Percentiles rank a stretch among this genome's conserved stretches.
phyloP scores from a whole-genome alignment of 2,888 invertebrate genomes.

The Macrophya alboannulata region DNA sequence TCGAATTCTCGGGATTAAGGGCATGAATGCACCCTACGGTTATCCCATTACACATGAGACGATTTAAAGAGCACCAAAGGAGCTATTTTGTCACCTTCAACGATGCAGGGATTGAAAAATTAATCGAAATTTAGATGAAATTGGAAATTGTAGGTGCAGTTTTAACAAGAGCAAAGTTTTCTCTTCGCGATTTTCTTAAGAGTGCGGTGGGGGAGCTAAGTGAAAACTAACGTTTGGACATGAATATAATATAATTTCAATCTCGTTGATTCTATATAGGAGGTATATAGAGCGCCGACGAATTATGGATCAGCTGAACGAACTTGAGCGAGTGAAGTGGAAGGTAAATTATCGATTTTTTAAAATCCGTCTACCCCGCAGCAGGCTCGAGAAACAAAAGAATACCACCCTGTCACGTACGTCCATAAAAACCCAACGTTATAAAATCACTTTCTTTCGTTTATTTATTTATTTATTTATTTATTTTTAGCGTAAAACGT shows the following conservation, averaged over 20 bases:
- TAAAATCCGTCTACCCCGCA: neutral
- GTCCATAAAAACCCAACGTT: neutral
- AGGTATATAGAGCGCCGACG: neutral
- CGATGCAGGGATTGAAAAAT: slow-evolving; percentile 6
- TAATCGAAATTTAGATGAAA: neutral
- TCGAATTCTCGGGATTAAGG: neutral
- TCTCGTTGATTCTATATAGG: neutral
- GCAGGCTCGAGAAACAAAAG: slow-evolving; percentile 18
- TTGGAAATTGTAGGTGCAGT: neutral
- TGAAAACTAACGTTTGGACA: slow-evolving; percentile 34
- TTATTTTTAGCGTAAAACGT: neutral
- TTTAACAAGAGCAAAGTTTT: slow-evolving; percentile 1
- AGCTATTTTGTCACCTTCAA: neutral
- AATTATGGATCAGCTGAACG: slow-evolving; percentile 37
- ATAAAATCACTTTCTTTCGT: slow-evolving; percentile 10
- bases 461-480: neutral
- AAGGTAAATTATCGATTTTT: slow-evolving; percentile 24
- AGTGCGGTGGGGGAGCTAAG: slow-evolving; percentile 17
- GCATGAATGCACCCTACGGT: neutral
- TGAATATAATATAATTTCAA: slow-evolving; percentile 34
- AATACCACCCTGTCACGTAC: slow-evolving; percentile 38
- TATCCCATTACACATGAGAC: neutral
- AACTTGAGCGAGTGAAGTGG: slow-evolving; percentile 12
- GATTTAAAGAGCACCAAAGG: neutral
- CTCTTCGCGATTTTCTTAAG: slow-evolving; percentile 1